Base-by-base conservation (phyloP, 2,797 vertebrate genomes). In the Rhinatrema bivittatum region DNA sequence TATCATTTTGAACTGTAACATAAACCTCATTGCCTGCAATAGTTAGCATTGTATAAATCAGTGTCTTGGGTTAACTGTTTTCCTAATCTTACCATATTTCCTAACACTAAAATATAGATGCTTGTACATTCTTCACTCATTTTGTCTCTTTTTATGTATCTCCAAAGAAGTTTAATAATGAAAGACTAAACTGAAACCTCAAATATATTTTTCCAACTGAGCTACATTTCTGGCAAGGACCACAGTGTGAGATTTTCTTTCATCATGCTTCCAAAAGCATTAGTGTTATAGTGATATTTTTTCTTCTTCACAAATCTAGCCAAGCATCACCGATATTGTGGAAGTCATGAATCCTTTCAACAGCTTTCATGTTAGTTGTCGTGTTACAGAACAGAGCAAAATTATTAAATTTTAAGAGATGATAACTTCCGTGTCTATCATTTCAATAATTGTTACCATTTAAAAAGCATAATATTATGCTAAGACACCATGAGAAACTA, bases 51-150 rank as follows among this genome's bases (percentile, higher is more conserved):
- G 69, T 78, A 81, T 41, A 65, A 72, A 60, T 50, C 78, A 68
- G 60, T 81, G 79, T 84, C 79, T 72, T 65, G 64, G 64, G n/a
- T n/a, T n/a, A n/a, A 39, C 26, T 73, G 67, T 80, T 83, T 78
- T 74, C 75, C 67, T 74, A 68, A 73, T 64, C 68, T 72, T 76
- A 70, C 39, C 69, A 60, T 69, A 58, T 72, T 78, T 85, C 80
- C 71, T 79, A 78, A 76, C 60, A 74, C 66, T 67, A 45, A 85
- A 86, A 86, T 84, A 86, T 82, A 86, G 76, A 80, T 82, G 77
- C 85, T 81, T 84, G 62, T 86, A 81, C 80, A 74, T 79, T 78
- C 74, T 64, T 56, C 71, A 74, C 76, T 77, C 62, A 74, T 65
- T 69, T 67, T 56, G 61, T 75, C 56, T 69, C 53, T 56, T 71